Conservation (phyloP, 2,113 vertebrate species). For the Corythoichthys haematopterus region DNA sequence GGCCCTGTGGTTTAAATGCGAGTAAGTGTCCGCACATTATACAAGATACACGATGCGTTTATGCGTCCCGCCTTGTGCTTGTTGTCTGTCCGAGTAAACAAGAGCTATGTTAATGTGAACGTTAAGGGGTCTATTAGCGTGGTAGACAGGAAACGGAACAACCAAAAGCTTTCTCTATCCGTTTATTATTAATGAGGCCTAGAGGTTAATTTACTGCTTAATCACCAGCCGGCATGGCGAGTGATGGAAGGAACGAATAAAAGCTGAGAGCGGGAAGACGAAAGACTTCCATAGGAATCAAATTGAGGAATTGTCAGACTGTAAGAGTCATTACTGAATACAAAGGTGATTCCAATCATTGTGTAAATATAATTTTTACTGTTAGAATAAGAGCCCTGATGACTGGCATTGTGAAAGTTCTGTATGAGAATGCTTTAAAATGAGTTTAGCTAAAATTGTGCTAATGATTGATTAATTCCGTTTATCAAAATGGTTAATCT, state of each 20-base stretch:
- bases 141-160: slow-evolving; percentile 65
- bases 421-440: background rate
- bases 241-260: slow-evolving; percentile 33
- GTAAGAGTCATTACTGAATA: background rate
- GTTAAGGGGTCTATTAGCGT: slow-evolving; percentile 66
- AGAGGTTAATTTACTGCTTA: slow-evolving; percentile 70
- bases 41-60: slow-evolving; percentile 18
- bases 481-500: too few relatives aligned
- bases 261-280: slow-evolving; percentile 22
- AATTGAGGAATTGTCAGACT: slow-evolving; percentile 12
- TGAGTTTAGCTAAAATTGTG: background rate
- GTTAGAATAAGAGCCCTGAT: background rate
- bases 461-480: too few relatives aligned
- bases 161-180: slow-evolving; percentile 61
- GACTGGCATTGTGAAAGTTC: background rate
- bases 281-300: slow-evolving; percentile 20
- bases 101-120: slow-evolving; percentile 56
- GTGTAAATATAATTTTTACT: slow-evolving; percentile 16
- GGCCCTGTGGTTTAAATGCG: background rate
- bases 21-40: slow-evolving; percentile 10
- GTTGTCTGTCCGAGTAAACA: slow-evolving; percentile 50
- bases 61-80: slow-evolving; percentile 17
- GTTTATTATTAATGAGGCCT: slow-evolving; percentile 69
- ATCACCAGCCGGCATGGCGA: slow-evolving; percentile 63
- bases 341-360: slow-evolving; percentile 21